A percentile compares a stretch with the other conserved stretches of the same genome.
Conservation (phyloP, 64 coral and sea anemone species). For the Porites australiensis region DNA sequence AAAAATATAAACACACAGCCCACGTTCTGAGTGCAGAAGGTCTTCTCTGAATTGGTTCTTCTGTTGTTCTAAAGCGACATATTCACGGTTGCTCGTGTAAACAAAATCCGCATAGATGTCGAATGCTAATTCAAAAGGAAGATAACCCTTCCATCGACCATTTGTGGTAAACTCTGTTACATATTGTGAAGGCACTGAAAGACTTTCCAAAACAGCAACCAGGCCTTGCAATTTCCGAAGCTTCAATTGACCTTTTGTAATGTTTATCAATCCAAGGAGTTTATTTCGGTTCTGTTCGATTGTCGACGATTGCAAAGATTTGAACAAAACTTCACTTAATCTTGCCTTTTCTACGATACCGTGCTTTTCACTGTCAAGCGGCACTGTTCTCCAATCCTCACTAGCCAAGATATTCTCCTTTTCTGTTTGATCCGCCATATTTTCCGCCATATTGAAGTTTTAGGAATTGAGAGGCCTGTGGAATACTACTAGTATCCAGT, state of each 20-base stretch:
- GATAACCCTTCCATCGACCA: conserved; percentile 44
- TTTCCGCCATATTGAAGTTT: too few relatives aligned
- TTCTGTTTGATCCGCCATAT: too few relatives aligned
- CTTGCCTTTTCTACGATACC: too few relatives aligned
- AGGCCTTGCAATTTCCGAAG: conserved; percentile 28
- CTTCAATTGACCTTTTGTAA: background rate
- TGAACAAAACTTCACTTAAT: conserved; percentile 4
- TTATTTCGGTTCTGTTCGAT: conserved; percentile 22
- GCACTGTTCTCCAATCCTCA: too few relatives aligned
- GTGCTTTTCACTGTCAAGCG: too few relatives aligned
- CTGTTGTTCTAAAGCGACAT: background rate
- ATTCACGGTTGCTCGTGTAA: background rate
- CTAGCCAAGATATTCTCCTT: too few relatives aligned
- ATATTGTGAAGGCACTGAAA: conserved; percentile 42
- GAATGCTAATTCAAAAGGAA: conserved; percentile 46
- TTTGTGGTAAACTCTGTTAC: conserved; percentile 33
- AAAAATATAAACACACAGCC: conserved; percentile 38
- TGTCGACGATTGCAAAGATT: conserved; percentile 43
- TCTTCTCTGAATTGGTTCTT: background rate
- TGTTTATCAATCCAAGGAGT: conserved; percentile 1
- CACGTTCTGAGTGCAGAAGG: conserved; percentile 7
- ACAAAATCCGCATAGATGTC: conserved; percentile 23
- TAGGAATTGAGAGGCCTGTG: too few relatives aligned
- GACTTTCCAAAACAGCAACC: conserved; percentile 49
- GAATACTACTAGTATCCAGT: too few relatives aligned